Base-by-base conservation (phyloP, 1,140 invertebrate genomes). In the Oedothorax gibbosus region DNA sequence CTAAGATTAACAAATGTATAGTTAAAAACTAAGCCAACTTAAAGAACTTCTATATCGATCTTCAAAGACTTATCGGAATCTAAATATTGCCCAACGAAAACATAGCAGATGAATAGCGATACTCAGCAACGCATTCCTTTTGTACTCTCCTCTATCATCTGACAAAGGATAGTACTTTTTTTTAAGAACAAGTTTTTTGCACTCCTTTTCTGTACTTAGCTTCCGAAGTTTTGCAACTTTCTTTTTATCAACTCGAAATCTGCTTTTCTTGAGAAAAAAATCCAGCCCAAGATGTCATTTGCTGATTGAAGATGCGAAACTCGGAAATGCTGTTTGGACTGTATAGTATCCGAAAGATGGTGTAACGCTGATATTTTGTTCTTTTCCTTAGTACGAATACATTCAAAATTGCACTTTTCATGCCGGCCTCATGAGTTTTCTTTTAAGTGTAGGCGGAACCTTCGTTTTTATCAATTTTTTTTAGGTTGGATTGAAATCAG, bases 61-160 rank as follows among this genome's bases (percentile, higher is more conserved):
- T 35, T 35, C 35, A 35, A 35, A 35, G 35, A 35, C 35, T 35
- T 35, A 35, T 35, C 35, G 35, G 35, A 35, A 35, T 35, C 35
- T 35, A 35, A 35, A 35, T 35, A 35, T 35, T 35, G 35, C 35
- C 35, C 2, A 68, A 54, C 50, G 77, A 79, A 56, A 35, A 35
- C 20, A 79, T 53, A 20, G 11, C n/a, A 66, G 65, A 79, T 71
- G 79, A 57, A 60, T 72, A 60, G 79, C 62, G 78, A 81, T 81
- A 81, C 69, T 53, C 69, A 81, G 12, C 15, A 21, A 57, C 15
- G 50, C 50, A 60, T 35, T 60, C 54, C 66, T 81, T 77, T 81
- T 81, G 78, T 71, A 81, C 57, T 71, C 66, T 81, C 72, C 72
- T 81, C 79, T 62, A 71, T 18, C 79, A 71, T 71, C 35, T 81